These are phyloP conservation scores for Orthosia incerta DNA, from an alignment of 2,888 invertebrate genomes.

Conservation along the genomic window DNA sequence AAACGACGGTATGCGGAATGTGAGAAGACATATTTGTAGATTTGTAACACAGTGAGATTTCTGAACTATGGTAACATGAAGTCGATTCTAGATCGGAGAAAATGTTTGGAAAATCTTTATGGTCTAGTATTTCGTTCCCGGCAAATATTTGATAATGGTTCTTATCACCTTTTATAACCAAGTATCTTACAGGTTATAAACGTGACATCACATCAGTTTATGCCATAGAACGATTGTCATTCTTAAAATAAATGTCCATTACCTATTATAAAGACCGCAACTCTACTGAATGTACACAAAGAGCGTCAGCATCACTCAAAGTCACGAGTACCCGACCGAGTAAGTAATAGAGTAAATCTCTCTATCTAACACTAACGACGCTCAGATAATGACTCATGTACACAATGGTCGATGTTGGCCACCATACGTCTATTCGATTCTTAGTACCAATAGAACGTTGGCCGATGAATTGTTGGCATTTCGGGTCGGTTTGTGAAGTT, in stretches of 20 bases:
- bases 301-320: constrained; percentile 52
- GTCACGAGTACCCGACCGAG: constrained; percentile 36
- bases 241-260: constrained; percentile 21
- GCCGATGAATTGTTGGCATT: background rate
- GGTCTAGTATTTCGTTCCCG: background rate
- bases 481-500: constrained; percentile 29
- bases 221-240: background rate
- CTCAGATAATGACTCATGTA: constrained; percentile 34
- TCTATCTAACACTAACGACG: constrained; percentile 44
- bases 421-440: constrained; percentile 10
- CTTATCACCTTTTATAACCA: background rate
- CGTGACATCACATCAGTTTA: constrained; percentile 6
- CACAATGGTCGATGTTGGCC: constrained; percentile 29
- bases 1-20: background rate
- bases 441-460: background rate
- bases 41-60: constrained; percentile 6
- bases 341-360: constrained; percentile 53
- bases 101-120: background rate
- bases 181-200: background rate
- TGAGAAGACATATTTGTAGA: constrained; percentile 27
- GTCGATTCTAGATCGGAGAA: background rate
- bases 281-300: constrained; percentile 20
- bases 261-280: constrained; percentile 9
- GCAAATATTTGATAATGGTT: background rate
- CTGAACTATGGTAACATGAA: background rate